Evolutionary conservation across 2,113 vertebrate species (phyloP), one percentile per base, ranked within the genome.

Genomic region (Narcine bancroftii): DNA sequence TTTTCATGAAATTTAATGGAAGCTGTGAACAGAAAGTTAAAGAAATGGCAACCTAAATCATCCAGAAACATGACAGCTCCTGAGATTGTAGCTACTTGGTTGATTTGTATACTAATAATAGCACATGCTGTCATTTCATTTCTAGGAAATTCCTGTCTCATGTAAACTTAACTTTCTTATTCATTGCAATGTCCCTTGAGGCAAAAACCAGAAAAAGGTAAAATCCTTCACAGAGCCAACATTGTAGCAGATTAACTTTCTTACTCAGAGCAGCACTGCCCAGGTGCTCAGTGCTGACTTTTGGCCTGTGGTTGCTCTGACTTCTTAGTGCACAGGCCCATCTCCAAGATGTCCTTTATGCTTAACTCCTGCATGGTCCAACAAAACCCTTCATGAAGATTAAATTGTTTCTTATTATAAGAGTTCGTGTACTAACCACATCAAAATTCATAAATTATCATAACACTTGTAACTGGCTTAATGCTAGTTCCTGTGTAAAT

Each of bases 171-270:
- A 50, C 6, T 87, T 39, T 39, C 19, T 75, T 75, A 60, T 87
- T 87, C n/a, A 87, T 60, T 87, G 19, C 15, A 39, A 17, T 85
- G 5, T 87, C 36, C 81, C 33, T 60, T 13, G 21, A 9, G 33
- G 26, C 47, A 83, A 17, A 50, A n/a, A 60, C n/a, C 11, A 17
- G 53, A 56, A n/a, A 21, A 6, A n/a, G 81, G 1, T 63, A 87
- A 87, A 85, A 60, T 87, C 81, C n/a, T 87, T 87, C 53, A 33
- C 47, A 83, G 50, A 83, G 50, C 29, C 79, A 83, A 5, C n/a
- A 87, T 60, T 13, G 6, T 5, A 87, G 19, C 81, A n/a, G 6
- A 50, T 85, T 56, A 60, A 21, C 15, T 21, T 87, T 60, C n/a
- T 53, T 87, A 53, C 17, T 87, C 53, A 87, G 81, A 87, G 15